A percentile compares a stretch with the other conserved stretches of the same genome.
phyloP scores from a whole-genome alignment of 2,113 vertebrate species.

The Diglossa brunneiventris region DNA sequence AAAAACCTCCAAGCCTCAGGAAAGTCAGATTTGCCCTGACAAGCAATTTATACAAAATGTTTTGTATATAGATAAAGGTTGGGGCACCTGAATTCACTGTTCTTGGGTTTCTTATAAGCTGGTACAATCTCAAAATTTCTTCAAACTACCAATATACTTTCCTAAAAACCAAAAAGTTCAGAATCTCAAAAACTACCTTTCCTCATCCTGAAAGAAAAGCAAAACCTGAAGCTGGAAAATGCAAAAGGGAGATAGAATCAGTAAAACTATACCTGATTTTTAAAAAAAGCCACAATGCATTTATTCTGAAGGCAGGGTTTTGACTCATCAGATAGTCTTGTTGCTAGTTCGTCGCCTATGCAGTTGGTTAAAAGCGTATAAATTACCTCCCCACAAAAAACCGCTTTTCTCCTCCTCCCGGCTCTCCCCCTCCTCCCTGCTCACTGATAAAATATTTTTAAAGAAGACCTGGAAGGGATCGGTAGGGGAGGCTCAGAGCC shows the following conservation, averaged over 20 bases:
- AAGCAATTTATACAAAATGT: neutral
- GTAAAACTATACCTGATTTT: neutral
- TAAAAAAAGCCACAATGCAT: neutral
- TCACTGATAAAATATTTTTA: neutral
- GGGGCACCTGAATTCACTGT: neutral
- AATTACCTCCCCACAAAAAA: neutral
- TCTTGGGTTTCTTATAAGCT: neutral
- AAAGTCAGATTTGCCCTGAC: neutral
- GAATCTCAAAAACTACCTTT: slow-evolving; percentile 16
- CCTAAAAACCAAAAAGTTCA: neutral
- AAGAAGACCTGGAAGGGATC: neutral
- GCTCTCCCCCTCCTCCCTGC: neutral
- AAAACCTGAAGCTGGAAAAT: neutral
- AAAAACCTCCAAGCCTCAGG: neutral
- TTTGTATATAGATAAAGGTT: neutral
- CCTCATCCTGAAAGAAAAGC: neutral
- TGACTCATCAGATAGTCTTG: neutral
- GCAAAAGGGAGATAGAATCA: slow-evolving; percentile 45
- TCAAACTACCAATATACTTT: neutral
- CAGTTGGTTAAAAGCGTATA: neutral
- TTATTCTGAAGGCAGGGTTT: neutral
- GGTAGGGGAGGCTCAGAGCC: neutral
- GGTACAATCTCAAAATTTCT: neutral
- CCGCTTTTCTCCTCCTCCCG: neutral
- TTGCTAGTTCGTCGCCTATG: neutral